Conservation (phyloP, 1,140 invertebrate genomes). For the Zaprionus lachaisei region DNA sequence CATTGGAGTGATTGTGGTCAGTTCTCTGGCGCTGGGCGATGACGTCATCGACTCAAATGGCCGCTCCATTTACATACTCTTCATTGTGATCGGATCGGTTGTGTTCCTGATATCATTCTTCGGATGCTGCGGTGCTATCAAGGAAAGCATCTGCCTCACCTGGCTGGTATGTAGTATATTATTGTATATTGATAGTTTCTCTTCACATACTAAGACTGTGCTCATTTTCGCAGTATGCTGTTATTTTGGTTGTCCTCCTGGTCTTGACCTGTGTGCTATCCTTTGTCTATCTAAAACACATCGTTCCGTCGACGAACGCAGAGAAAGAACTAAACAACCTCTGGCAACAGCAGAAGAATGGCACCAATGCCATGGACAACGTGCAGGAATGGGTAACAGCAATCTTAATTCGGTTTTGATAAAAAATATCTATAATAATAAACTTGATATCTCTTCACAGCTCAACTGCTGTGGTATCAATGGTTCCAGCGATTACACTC, state of each 20-base stretch:
- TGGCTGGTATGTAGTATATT: constrained; percentile 87
- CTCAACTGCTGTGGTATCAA: constrained; percentile 66
- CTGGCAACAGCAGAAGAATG: constrained; percentile 51
- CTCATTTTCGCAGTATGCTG: constrained; percentile 49
- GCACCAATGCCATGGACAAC: constrained; percentile 49
- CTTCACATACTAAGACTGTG: background rate
- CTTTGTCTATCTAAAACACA: constrained; percentile 44
- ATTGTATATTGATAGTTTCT: background rate
- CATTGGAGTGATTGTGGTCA: constrained; percentile 58
- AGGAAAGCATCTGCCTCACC: constrained; percentile 91
- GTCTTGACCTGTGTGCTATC: constrained; percentile 45
- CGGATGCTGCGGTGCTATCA: constrained; percentile 92
- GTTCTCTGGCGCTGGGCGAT: constrained; percentile 45
- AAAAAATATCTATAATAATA: background rate
- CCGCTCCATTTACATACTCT: constrained; percentile 74
- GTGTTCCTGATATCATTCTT: constrained; percentile 87
- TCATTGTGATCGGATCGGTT: constrained; percentile 72
- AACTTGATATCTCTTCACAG: constrained; percentile 20
- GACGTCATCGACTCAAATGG: constrained; percentile 17
- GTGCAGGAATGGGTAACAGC: constrained; percentile 51
- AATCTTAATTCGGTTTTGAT: background rate
- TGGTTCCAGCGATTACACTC: constrained; percentile 54
- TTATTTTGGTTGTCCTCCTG: constrained; percentile 49
- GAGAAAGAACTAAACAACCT: constrained; percentile 15
- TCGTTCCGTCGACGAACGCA: constrained; percentile 18